phyloP scores from a whole-genome alignment of 2,888 invertebrate genomes.

The Stenodera caucasica region DNA sequence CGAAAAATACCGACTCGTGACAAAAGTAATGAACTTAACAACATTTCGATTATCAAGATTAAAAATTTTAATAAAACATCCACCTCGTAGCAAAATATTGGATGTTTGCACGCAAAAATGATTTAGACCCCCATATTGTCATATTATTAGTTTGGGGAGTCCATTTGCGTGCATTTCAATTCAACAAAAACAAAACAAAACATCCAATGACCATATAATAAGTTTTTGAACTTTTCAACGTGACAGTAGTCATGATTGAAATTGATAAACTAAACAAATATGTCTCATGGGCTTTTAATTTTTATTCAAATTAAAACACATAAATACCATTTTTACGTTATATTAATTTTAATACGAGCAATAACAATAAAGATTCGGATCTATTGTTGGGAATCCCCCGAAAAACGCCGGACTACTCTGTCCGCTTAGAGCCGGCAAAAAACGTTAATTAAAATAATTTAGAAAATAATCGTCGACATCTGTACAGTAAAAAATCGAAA shows the following conservation, averaged over 20 bases:
- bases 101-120: not conserved
- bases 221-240: not conserved
- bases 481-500: no score
- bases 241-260: not conserved
- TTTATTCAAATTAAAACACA: slow-evolving; percentile 1
- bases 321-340: not conserved
- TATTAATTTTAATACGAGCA: not conserved
- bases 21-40: no score
- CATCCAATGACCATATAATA: no score
- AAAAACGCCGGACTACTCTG: no score
- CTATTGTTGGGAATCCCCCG: no score
- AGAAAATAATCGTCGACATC: no score
- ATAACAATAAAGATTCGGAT: not conserved
- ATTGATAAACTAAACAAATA: not conserved
- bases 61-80: not conserved
- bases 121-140: not conserved
- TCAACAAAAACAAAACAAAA: not conserved
- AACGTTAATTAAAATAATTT: no score
- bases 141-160: not conserved
- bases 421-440: no score
- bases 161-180: not conserved
- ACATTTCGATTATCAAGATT: no score
- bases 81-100: not conserved
- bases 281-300: not conserved
- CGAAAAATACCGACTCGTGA: no score